Evolutionary conservation across 1,140 invertebrate species (phyloP).

Genomic region (Brachionus sp.): DNA sequence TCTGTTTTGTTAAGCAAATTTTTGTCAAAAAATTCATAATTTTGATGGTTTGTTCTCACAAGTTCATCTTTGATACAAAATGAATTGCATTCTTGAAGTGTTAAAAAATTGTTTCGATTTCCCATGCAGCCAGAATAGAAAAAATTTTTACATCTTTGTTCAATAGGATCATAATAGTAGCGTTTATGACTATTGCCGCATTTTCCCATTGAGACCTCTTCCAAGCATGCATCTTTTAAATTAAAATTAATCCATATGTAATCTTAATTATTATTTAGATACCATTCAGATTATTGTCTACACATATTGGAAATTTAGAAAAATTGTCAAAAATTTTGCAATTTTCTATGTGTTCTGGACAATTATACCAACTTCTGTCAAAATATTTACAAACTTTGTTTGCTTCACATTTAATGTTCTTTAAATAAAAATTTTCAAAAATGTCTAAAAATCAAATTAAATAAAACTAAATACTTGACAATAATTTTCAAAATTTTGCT

Average conservation of each 20-base stretch:
- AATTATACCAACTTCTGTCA: conserved; percentile 3
- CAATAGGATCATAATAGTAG: conserved; percentile 65
- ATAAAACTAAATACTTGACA: not conserved
- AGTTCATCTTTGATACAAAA: not conserved
- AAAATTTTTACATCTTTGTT: conserved; percentile 67
- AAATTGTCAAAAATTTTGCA: conserved; percentile 27
- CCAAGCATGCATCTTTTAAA: conserved; percentile 6
- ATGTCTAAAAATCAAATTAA: not conserved
- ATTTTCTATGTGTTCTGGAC: not conserved
- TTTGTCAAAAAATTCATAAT: not conserved
- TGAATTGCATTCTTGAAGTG: conserved; percentile 65
- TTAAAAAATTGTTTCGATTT: conserved; percentile 76
- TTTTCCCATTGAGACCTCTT: not conserved
- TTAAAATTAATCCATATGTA: not conserved
- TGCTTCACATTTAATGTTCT: conserved; percentile 21
- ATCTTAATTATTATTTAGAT: not conserved
- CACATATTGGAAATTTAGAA: conserved; percentile 21
- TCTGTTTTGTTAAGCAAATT: not conserved
- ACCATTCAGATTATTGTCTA: conserved; percentile 4
- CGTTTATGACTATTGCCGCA: conserved; percentile 49
- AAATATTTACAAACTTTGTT: conserved; percentile 42
- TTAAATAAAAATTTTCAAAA: not conserved
- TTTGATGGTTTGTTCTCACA: not conserved
- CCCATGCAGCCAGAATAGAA: conserved; percentile 78
- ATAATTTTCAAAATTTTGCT: conserved; percentile 28